phyloP scores from a whole-genome alignment of 2,888 invertebrate species.

The Eledone cirrhosa region DNA sequence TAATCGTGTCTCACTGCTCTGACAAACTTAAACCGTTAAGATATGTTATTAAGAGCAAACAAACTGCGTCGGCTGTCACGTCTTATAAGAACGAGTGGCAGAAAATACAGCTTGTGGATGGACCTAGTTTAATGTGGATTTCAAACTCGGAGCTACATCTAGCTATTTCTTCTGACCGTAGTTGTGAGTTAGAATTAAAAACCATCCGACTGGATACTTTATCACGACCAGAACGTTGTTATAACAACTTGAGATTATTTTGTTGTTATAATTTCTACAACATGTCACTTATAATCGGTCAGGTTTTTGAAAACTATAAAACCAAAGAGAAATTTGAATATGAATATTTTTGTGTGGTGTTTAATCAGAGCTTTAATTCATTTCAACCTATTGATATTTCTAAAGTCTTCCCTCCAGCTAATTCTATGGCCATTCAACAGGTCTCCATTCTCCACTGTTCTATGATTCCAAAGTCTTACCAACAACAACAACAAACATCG shows the following conservation, averaged over 20 bases:
- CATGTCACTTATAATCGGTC: no score
- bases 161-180: not conserved
- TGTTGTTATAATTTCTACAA: no score
- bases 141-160: not conserved
- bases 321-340: no score
- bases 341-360: no score
- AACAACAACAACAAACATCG: not conserved
- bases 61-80: not conserved
- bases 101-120: slow-evolving; percentile 4
- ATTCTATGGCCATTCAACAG: not conserved
- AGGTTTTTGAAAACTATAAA: no score
- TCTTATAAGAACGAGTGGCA: not conserved
- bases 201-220: no score
- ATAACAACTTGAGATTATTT: no score
- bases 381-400: not conserved
- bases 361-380: not conserved
- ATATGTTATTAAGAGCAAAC: slow-evolving; percentile 3
- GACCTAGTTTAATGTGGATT: slow-evolving; percentile 2
- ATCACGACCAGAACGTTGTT: no score
- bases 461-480: not conserved
- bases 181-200: no score
- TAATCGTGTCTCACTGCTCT: not conserved
- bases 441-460: not conserved
- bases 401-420: not conserved
- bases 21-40: not conserved